Conservation (phyloP, 2,888 invertebrate species). For the Eurytoma californica region DNA sequence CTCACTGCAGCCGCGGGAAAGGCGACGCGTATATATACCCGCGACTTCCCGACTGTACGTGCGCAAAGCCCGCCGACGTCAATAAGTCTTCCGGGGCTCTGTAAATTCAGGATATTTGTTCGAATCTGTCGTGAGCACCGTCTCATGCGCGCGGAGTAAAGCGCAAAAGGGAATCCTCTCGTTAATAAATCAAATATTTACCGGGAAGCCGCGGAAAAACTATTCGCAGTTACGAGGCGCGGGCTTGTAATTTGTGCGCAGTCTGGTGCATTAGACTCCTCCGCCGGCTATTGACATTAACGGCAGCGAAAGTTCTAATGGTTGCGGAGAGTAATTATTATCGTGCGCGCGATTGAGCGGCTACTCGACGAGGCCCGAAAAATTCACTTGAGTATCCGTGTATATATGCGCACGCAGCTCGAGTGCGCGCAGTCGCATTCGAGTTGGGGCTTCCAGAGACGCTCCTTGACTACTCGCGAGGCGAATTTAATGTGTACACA, state of each 20-base stretch:
- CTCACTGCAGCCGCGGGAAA: not conserved
- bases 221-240: not conserved
- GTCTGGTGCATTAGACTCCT: not conserved
- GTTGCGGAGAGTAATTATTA: conserved; percentile 22
- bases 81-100: not conserved
- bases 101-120: conserved; percentile 32
- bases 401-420: not conserved
- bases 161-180: not conserved
- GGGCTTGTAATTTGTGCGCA: conserved; percentile 20
- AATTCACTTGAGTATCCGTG: not conserved
- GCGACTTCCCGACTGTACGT: conserved; percentile 17
- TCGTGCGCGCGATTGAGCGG: not conserved
- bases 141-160: too few relatives aligned
- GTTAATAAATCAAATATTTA: conserved; percentile 14
- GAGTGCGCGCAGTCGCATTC: conserved; percentile 1
- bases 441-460: not conserved
- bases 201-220: not conserved
- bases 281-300: conserved; percentile 5
- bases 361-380: conserved; percentile 15
- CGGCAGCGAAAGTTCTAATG: conserved; percentile 36
- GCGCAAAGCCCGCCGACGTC: conserved; percentile 10
- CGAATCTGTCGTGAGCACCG: conserved; percentile 14
- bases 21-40: not conserved
- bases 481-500: not conserved
- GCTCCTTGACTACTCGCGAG: not conserved